phyloP scores from a whole-genome alignment of 1,140 invertebrate species.

The Potamilus streckersoni region DNA sequence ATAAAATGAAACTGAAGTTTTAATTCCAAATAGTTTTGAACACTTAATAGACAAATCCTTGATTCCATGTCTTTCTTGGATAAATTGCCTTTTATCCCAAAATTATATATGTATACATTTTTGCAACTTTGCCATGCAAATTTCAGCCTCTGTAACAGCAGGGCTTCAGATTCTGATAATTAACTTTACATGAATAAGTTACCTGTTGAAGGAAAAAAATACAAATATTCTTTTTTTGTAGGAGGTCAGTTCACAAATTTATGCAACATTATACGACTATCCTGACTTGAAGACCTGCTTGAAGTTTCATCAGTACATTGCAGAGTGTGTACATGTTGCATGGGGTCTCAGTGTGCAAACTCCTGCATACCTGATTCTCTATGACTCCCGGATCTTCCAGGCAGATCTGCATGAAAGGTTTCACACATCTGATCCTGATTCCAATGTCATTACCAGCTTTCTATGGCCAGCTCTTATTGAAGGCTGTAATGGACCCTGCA shows the following conservation, averaged over 20 bases:
- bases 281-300: constrained; percentile 77
- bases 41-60: no score
- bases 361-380: constrained; percentile 71
- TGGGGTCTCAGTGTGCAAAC: constrained; percentile 73
- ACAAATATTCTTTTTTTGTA: constrained; percentile 53
- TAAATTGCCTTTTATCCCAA: not conserved
- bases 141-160: not conserved
- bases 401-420: constrained; percentile 76
- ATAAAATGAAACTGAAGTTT: no score
- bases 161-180: not conserved
- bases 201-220: not conserved
- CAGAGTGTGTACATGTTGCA: constrained; percentile 75
- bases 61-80: not conserved
- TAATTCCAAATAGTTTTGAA: no score
- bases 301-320: constrained; percentile 75
- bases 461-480: constrained; percentile 81
- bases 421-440: constrained; percentile 74
- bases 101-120: not conserved
- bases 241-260: constrained; percentile 77
- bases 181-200: not conserved
- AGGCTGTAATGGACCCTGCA: constrained; percentile 74
- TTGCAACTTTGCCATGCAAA: not conserved
- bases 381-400: constrained; percentile 73
- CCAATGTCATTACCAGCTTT: constrained; percentile 74
- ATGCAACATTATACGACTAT: constrained; percentile 81